Evolutionary conservation across 2,797 vertebrate species (phyloP), one percentile per base, ranked within the genome.

Genomic region (Lithobates pipiens): DNA sequence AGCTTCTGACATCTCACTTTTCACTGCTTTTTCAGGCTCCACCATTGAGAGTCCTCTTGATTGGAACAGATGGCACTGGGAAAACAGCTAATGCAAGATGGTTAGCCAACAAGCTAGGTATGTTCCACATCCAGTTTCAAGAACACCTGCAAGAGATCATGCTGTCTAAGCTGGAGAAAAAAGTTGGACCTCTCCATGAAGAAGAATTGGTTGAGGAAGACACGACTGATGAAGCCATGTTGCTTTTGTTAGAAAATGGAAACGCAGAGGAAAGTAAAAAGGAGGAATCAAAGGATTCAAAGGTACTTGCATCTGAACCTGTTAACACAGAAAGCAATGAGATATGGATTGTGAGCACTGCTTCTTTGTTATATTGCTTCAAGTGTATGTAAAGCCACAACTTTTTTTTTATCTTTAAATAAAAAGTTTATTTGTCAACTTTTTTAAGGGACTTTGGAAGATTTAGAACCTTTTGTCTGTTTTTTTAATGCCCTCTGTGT

Each of bases 81-180:
- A 99, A 98, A 94, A 97, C 95, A 46, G 88, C 91, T 73, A 93
- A 95, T 82, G 96, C 95, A 29, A 91, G 93, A 86, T 94, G 94
- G 92, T 80, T 98, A 73, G 96, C 97, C 54, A 89, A 95, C 74
- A 94, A 96, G 82, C 93, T 99, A 34, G 96, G 95, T 13, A 90
- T 99, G 88, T 99, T 99, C 88, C 95, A 99, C 86, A 95, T 99
- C 91, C 97, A 99, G n/a, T 99, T 97, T 91, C 95, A 95, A 80
- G 97, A 99, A 90, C 91, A 92, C 67, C 94, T 99, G 29, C 98
- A 99, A 90, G 96, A 95, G 94, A 86, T 96, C 80, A 89, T 99
- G 88, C 89, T 97, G 88, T 88, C 93, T 81, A 99, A 97, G 94
- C 96, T 95, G 15, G 94, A 94, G 92, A 91, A 88, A 81, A 93